Percentiles rank a stretch among this genome's conserved stretches.
Evolutionary conservation across 2,113 vertebrate species (phyloP).

Genomic region (Carlito syrichta): DNA sequence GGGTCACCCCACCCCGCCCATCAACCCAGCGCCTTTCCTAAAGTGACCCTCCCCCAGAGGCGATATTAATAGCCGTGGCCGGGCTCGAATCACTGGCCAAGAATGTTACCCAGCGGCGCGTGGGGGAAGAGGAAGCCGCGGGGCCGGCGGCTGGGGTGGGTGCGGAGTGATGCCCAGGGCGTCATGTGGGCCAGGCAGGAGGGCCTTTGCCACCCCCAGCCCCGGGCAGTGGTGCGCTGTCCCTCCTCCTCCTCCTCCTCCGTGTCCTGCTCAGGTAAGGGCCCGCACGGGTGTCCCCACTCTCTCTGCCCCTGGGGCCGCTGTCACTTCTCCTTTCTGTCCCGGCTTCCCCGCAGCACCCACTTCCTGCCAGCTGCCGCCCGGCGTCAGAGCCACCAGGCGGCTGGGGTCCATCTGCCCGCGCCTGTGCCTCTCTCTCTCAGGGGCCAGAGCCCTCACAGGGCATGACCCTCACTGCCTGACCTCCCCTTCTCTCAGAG

Average conservation of each 20-base stretch:
- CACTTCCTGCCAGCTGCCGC: not conserved
- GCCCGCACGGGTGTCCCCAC: not conserved
- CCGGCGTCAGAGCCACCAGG: not conserved
- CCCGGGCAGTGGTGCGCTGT: not conserved
- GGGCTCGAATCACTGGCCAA: slow-evolving; percentile 39
- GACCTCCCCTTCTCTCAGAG: not conserved
- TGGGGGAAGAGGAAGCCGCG: slow-evolving; percentile 71
- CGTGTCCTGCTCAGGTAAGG: slow-evolving; percentile 82
- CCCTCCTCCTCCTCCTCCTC: slow-evolving; percentile 79
- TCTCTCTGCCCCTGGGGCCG: not conserved
- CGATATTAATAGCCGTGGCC: slow-evolving; percentile 64
- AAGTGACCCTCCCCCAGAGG: slow-evolving; percentile 39
- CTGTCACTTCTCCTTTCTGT: not conserved
- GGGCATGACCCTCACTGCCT: not conserved
- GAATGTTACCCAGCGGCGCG: slow-evolving; percentile 69
- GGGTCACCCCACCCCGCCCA: slow-evolving; percentile 13
- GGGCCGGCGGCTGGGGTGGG: slow-evolving; percentile 33
- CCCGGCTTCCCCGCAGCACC: not conserved
- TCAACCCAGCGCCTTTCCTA: slow-evolving; percentile 36
- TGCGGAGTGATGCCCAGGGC: slow-evolving; percentile 28
- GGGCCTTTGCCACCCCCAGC: slow-evolving; percentile 23
- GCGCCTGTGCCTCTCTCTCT: fast-evolving
- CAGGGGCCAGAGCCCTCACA: fast-evolving
- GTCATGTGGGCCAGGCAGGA: slow-evolving; percentile 79
- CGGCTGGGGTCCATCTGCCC: fast-evolving